phyloP scores from a whole-genome alignment of 2,113 vertebrate species.

The Chascanopsetta lugubris region DNA sequence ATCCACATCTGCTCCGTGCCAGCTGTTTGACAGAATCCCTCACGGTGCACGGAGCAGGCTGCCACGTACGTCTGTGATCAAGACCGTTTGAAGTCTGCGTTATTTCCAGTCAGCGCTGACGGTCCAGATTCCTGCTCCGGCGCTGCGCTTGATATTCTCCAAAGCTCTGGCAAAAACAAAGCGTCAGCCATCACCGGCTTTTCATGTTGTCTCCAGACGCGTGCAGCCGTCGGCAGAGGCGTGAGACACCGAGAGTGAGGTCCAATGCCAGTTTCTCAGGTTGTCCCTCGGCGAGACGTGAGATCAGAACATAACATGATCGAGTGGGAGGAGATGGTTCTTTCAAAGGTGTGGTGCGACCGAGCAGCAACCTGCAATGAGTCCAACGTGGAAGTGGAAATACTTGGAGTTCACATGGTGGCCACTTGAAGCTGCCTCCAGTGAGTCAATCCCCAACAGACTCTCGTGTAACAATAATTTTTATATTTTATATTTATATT shows the following conservation, averaged over 20 bases:
- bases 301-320: no score
- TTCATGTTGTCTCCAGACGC: not conserved
- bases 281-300: no score
- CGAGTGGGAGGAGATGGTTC: no score
- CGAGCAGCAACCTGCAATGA: no score
- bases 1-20: constrained; percentile 40
- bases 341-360: no score
- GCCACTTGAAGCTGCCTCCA: no score
- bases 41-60: constrained; percentile 17
- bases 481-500: no score
- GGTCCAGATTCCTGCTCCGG: constrained; percentile 33
- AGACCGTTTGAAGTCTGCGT: constrained; percentile 62
- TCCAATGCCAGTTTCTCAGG: no score
- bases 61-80: constrained; percentile 22
- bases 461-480: no score
- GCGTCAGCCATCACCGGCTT: not conserved
- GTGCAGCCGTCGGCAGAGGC: not conserved
- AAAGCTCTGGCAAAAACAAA: constrained; percentile 9
- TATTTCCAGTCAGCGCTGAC: constrained; percentile 36
- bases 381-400: no score
- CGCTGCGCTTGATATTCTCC: not conserved
- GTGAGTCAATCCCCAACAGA: no score
- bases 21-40: constrained; percentile 45
- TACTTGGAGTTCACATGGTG: no score
- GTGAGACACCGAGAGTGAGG: not conserved